Conservation (phyloP, 2,888 invertebrate species). For the Nudaria mundana region DNA sequence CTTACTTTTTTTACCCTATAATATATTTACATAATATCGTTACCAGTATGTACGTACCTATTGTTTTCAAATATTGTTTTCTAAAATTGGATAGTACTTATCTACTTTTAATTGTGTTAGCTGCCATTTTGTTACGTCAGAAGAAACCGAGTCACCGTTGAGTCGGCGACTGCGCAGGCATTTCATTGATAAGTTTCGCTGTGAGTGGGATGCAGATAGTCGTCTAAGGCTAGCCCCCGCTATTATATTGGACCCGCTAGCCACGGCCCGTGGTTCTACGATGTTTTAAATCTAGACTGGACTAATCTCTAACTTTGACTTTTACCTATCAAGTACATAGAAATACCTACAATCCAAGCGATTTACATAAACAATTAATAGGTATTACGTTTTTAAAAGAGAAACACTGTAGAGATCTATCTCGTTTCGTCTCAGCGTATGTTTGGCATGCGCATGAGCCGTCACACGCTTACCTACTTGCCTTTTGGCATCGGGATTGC, state of each 20-base stretch:
- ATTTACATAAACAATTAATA: slow-evolving; percentile 25
- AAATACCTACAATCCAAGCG: too few species aligned
- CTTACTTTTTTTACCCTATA: too few species aligned
- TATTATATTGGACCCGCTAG: slow-evolving; percentile 36
- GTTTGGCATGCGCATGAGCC: slow-evolving; percentile 60
- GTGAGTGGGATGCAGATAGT: slow-evolving; percentile 67
- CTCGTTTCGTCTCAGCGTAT: slow-evolving; percentile 47
- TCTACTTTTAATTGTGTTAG: slow-evolving; percentile 42
- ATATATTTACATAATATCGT: slow-evolving; percentile 12
- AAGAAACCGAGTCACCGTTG: slow-evolving; percentile 67
- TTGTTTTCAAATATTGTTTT: slow-evolving; percentile 32
- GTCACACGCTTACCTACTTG: slow-evolving; percentile 63
- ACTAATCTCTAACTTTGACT: slow-evolving; percentile 29
- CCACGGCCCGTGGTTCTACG: slow-evolving; percentile 26
- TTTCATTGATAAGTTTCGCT: slow-evolving; percentile 75
- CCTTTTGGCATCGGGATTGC: slow-evolving; percentile 47
- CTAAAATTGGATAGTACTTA: slow-evolving; percentile 37
- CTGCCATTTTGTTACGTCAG: slow-evolving; percentile 76
- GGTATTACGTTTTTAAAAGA: slow-evolving; percentile 34
- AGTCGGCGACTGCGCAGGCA: slow-evolving; percentile 56
- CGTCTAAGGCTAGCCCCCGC: slow-evolving; percentile 39
- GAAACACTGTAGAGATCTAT: slow-evolving; percentile 44
- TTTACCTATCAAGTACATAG: slow-evolving; percentile 18
- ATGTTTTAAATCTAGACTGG: slow-evolving; percentile 32
- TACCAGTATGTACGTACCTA: slow-evolving; percentile 19